Conservation (phyloP, 2,888 invertebrate genomes). For the Rhyacophila evoluta region DNA sequence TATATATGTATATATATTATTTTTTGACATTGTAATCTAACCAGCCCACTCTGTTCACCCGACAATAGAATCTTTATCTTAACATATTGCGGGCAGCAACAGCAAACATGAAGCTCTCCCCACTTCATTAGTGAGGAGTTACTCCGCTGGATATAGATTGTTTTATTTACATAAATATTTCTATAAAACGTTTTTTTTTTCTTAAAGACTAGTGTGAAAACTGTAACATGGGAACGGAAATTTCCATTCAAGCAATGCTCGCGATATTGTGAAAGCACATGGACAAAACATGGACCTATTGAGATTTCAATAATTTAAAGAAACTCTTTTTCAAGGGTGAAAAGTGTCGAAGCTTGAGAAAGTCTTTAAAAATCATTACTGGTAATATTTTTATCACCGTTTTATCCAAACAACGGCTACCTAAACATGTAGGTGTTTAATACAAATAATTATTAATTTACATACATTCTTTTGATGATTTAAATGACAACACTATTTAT, state of each 20-base stretch:
- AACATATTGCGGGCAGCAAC: conserved; percentile 41
- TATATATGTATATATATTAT: neutral
- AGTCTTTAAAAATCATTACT: conserved; percentile 24
- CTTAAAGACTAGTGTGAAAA: conserved; percentile 50
- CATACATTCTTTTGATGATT: conserved; percentile 17
- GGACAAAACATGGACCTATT: conserved; percentile 42
- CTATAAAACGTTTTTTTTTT: conserved; percentile 49
- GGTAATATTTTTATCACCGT: conserved; percentile 1
- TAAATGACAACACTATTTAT: conserved; percentile 9
- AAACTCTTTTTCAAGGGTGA: conserved; percentile 24
- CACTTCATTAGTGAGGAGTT: neutral
- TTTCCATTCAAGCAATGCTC: conserved; percentile 41
- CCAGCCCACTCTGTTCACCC: conserved; percentile 2
- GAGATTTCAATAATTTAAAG: conserved; percentile 27
- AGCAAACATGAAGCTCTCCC: conserved; percentile 37
- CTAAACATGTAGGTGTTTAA: conserved; percentile 10
- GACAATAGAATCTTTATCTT: neutral
- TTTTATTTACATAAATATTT: conserved; percentile 50
- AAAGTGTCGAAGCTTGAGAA: conserved; percentile 22
- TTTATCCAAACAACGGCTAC: neutral
- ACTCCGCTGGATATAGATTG: conserved; percentile 36
- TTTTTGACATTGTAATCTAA: conserved; percentile 19
- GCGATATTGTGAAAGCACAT: conserved; percentile 45
- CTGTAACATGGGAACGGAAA: conserved; percentile 40
- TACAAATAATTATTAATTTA: conserved; percentile 23